A percentile compares a stretch with the other conserved stretches of the same genome.
These are phyloP conservation scores for Sebastes hubbsi DNA, from an alignment of 2,797 vertebrate species.

Conservation along the genomic window DNA sequence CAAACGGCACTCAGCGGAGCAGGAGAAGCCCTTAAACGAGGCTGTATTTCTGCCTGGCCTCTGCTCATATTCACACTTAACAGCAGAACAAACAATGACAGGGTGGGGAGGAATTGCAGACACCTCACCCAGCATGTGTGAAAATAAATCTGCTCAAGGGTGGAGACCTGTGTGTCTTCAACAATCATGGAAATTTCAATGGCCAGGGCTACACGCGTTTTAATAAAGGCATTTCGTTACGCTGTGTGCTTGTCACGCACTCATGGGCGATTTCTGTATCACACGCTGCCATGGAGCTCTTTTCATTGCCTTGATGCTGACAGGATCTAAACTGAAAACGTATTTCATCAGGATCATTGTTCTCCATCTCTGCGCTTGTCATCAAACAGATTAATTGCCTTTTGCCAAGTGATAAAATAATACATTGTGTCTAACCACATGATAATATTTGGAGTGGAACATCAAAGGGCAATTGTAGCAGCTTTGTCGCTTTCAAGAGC, in stretches of 20 bases:
- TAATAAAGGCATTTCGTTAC: conserved; percentile 76
- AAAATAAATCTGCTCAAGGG: conserved; percentile 85
- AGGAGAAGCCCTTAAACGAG: conserved; percentile 52
- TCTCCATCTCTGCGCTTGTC: conserved; percentile 43
- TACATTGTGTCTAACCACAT: conserved; percentile 48
- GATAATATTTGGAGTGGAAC: conserved; percentile 56
- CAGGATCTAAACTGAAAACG: conserved; percentile 41
- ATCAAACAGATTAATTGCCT: conserved; percentile 57
- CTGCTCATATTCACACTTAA: conserved; percentile 81
- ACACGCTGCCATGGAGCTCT: conserved; percentile 27
- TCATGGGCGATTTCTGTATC: conserved; percentile 30
- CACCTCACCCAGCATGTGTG: conserved; percentile 86
- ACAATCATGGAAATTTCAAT: conserved; percentile 81
- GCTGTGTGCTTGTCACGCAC: conserved; percentile 53
- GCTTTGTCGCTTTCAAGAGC: conserved; percentile 53
- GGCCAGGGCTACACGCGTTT: conserved; percentile 63
- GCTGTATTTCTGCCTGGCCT: conserved; percentile 68
- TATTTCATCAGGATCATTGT: conserved; percentile 55
- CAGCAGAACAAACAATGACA: conserved; percentile 85
- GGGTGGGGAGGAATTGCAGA: conserved; percentile 82
- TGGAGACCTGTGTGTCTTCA: conserved; percentile 81
- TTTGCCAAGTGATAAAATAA: conserved; percentile 55
- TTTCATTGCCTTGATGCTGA: conserved; percentile 50
- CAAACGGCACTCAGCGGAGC: conserved; percentile 53
- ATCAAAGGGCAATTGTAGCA: conserved; percentile 57